Conservation (phyloP, 2,888 invertebrate species). For the Cerastis rubricosa region DNA sequence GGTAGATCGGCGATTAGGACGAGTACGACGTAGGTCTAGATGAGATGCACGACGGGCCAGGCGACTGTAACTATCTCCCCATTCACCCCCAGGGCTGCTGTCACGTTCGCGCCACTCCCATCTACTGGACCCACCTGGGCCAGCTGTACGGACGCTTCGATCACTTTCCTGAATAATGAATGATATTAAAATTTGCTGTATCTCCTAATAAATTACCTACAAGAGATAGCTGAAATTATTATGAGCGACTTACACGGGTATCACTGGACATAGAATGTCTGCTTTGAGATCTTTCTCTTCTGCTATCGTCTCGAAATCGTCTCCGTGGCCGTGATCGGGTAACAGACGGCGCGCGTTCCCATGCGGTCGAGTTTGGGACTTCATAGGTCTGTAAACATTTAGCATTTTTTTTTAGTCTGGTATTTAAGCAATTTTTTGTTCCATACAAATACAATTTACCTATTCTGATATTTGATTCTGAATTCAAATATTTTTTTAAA, state of each 20-base stretch:
- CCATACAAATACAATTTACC: background rate
- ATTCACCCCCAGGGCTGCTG: constrained; percentile 82
- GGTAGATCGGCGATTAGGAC: constrained; percentile 77
- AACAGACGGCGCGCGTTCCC: constrained; percentile 81
- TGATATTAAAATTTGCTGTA: background rate
- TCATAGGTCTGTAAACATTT: constrained; percentile 85
- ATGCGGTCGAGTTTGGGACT: constrained; percentile 77
- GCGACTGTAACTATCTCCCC: constrained; percentile 76
- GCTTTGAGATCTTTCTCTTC: constrained; percentile 92
- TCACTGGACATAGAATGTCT: constrained; percentile 93
- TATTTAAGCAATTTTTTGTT: background rate
- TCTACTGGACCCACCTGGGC: constrained; percentile 68
- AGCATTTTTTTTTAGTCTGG: background rate
- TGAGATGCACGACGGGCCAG: constrained; percentile 86
- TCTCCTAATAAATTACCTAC: background rate
- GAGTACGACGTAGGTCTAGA: constrained; percentile 81
- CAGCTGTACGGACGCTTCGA: constrained; percentile 81
- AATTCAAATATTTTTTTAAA: background rate
- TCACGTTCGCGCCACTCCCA: constrained; percentile 88
- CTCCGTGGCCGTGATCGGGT: constrained; percentile 81
- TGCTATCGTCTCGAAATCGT: constrained; percentile 82
- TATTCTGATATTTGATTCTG: background rate
- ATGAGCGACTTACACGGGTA: constrained; percentile 89
- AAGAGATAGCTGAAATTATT: background rate
- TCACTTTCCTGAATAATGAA: constrained; percentile 81